Evolutionary conservation across 2,888 invertebrate species (phyloP).

Genomic region (Amphipyra tragopoginis): DNA sequence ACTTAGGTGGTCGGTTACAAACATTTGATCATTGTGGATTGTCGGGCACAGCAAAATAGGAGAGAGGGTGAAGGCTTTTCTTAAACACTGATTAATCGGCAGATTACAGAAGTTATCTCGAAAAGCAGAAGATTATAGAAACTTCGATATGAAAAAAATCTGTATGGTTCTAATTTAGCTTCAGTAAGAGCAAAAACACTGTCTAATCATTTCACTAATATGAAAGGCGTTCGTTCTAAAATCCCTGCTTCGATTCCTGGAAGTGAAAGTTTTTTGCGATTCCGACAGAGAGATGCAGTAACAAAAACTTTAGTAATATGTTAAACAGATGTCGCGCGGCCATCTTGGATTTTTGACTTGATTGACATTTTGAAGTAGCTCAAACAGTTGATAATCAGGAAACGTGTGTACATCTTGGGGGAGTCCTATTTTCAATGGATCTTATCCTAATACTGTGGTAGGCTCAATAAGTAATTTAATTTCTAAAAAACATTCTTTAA

Average conservation of each 20-base stretch:
- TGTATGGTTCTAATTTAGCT: too few species aligned
- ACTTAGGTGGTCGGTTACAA: too few species aligned
- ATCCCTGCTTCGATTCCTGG: conserved; percentile 65
- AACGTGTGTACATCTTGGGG: neutral
- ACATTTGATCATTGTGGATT: too few species aligned
- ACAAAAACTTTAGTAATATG: conserved; percentile 55
- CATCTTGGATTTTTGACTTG: conserved; percentile 45
- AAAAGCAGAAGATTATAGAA: too few species aligned
- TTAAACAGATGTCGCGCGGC: conserved; percentile 48
- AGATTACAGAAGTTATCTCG: too few species aligned
- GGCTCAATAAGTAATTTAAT: too few species aligned
- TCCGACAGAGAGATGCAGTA: conserved; percentile 29
- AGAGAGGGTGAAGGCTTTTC: too few species aligned
- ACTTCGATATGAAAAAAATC: too few species aligned
- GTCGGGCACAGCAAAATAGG: too few species aligned
- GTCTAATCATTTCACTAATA: conserved; percentile 13
- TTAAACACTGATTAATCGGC: too few species aligned
- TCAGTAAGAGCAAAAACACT: neutral
- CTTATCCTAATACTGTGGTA: too few species aligned
- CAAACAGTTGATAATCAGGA: conserved; percentile 9
- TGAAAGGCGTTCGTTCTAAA: conserved; percentile 35
- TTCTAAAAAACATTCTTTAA: too few species aligned
- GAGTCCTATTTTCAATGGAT: neutral
- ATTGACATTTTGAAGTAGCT: conserved; percentile 44
- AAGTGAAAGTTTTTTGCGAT: conserved; percentile 73